Percentiles rank a stretch among this genome's conserved stretches.
Conservation (phyloP, 2,888 invertebrate genomes). For the Yponomeuta malinellus region DNA sequence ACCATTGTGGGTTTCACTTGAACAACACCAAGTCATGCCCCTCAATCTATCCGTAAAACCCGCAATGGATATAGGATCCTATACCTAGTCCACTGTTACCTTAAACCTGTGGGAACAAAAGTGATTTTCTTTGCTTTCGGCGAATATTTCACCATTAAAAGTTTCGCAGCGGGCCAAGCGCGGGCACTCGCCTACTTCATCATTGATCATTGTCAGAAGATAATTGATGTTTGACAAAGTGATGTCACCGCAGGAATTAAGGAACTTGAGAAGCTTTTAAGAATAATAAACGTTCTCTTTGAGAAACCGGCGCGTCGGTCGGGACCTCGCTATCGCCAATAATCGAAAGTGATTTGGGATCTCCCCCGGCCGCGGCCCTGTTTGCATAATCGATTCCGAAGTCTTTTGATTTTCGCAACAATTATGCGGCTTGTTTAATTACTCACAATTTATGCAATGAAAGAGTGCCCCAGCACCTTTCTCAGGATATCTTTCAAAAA, state of each 20-base stretch:
- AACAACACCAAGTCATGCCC: too few species aligned
- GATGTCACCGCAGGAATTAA: constrained; percentile 56
- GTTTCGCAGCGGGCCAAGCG: constrained; percentile 27
- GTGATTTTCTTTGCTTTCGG: background rate
- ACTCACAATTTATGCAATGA: constrained; percentile 6
- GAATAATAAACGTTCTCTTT: constrained; percentile 53
- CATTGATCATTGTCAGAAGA: constrained; percentile 67
- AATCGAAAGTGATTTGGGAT: constrained; percentile 15
- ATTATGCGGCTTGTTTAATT: background rate
- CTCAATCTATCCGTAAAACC: too few species aligned
- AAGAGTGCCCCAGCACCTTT: background rate
- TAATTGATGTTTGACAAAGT: constrained; percentile 70
- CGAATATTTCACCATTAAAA: constrained; percentile 13
- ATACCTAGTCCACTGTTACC: too few species aligned
- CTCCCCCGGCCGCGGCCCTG: background rate
- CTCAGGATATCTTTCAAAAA: background rate
- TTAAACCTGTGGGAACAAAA: background rate
- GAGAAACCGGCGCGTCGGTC: constrained; percentile 27
- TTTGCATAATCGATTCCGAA: background rate
- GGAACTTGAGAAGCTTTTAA: constrained; percentile 61
- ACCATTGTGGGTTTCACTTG: too few species aligned
- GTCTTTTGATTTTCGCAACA: background rate
- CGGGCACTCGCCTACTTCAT: constrained; percentile 41
- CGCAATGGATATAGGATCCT: too few species aligned
- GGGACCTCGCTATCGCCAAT: constrained; percentile 27